Conservation (phyloP, 2,113 vertebrate genomes). For the Stigmatopora nigra region DNA sequence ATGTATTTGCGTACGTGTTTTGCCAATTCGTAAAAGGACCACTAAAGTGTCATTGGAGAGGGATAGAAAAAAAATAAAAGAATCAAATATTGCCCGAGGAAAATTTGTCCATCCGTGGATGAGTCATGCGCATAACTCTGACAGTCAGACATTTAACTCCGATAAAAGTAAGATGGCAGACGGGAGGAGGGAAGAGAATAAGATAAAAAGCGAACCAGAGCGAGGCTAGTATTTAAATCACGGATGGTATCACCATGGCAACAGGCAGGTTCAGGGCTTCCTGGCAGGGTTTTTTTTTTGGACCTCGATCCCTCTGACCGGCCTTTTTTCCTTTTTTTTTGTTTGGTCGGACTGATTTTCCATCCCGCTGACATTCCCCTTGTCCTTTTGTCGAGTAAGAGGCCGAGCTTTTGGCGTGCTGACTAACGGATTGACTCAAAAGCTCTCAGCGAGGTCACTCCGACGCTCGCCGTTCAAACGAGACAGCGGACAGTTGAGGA, state of each 20-base stretch:
- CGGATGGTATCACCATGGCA: slow-evolving; percentile 55
- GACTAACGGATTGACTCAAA: slow-evolving; percentile 43
- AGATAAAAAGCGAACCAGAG: slow-evolving; percentile 35
- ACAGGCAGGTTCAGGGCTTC: slow-evolving; percentile 57
- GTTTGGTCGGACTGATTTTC: slow-evolving; percentile 37
- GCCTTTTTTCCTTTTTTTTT: slow-evolving; percentile 8
- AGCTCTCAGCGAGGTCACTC: slow-evolving; percentile 43
- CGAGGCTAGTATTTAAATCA: slow-evolving; percentile 55
- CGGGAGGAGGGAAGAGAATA: slow-evolving; percentile 40
- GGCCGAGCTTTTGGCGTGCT: slow-evolving; percentile 1
- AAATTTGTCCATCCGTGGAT: slow-evolving; percentile 23
- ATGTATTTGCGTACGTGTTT: slow-evolving; percentile 33
- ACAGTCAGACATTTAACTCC: slow-evolving; percentile 24
- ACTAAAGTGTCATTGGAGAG: slow-evolving; percentile 51
- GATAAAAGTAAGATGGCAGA: slow-evolving; percentile 33
- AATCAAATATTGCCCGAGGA: slow-evolving; percentile 38
- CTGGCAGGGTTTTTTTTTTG: slow-evolving; percentile 42
- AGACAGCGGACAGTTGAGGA: slow-evolving; percentile 8
- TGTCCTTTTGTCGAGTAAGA: slow-evolving; percentile 1
- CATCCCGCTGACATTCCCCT: slow-evolving; percentile 43
- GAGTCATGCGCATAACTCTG: too few relatives aligned
- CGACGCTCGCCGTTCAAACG: slow-evolving; percentile 28
- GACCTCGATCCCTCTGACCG: slow-evolving; percentile 26
- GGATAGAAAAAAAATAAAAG: not conserved
- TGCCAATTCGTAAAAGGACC: slow-evolving; percentile 52